A percentile compares a stretch with the other conserved stretches of the same genome.
Evolutionary conservation across 1,140 invertebrate genomes (phyloP).

Genomic region (Panagrolaimus sp.): DNA sequence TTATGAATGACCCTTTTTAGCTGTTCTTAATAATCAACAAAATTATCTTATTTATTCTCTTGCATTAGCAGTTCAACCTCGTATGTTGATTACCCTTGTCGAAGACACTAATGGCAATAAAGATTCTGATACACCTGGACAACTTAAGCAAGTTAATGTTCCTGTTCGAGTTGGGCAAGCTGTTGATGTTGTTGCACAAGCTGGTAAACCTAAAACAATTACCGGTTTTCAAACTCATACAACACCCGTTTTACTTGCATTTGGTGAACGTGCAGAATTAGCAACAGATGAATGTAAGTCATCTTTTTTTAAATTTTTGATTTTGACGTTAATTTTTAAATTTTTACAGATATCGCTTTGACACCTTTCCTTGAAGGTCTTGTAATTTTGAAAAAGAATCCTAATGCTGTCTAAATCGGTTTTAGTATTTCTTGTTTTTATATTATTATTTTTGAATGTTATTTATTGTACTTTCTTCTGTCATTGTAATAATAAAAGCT

Average conservation of each 20-base stretch:
- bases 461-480: no score
- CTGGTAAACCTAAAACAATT: slow-evolving; percentile 97
- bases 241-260: slow-evolving; percentile 89
- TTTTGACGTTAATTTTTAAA: background rate
- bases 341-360: slow-evolving; percentile 68
- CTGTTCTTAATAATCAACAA: slow-evolving; percentile 84
- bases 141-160: slow-evolving; percentile 61
- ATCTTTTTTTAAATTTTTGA: background rate
- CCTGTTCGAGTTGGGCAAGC: slow-evolving; percentile 93
- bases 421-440: background rate
- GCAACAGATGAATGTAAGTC: slow-evolving; percentile 88
- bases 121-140: slow-evolving; percentile 74
- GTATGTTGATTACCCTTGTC: slow-evolving; percentile 99
- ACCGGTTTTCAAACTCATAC: slow-evolving; percentile 99
- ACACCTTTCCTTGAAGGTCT: slow-evolving; percentile 98
- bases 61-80: slow-evolving; percentile 92
- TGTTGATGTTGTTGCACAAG: slow-evolving; percentile 97
- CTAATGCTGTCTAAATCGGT: slow-evolving; percentile 43
- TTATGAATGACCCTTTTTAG: slow-evolving; percentile 58
- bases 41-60: slow-evolving; percentile 89
- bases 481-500: no score
- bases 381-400: slow-evolving; percentile 93
- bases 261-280: slow-evolving; percentile 92
- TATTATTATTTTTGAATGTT: no score
- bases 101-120: slow-evolving; percentile 65